Evolutionary conservation across 2,888 invertebrate genomes (phyloP), one percentile per base, ranked within the genome.

Genomic region (Dryocosmus kuriphilus): DNA sequence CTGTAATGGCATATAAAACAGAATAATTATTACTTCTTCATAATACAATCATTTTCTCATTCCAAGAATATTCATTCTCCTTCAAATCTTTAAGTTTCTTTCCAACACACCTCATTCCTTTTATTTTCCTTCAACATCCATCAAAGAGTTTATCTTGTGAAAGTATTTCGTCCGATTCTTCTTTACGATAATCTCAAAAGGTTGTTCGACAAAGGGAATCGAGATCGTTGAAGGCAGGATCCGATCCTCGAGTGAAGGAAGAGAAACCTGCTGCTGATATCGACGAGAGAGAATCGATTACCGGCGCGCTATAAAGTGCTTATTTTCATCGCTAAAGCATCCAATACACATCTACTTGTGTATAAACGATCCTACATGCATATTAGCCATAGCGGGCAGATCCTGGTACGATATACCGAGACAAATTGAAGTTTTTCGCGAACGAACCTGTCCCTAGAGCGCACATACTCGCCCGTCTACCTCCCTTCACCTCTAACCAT

Each of bases 341-440:
- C 14, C 8, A 51, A 41, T 63, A 67, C 62, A 73, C 55, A 24
- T 67, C 67, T 77, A 16, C 46, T 32, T 32, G 67, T 27, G 41
- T 67, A 46, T 46, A 67, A 67, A 67, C 30, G 67, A 27, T 41
- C 46, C 77, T 73, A 80, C 74, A 77, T 80, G 81, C 77, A 77
- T 80, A 85, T 86, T 83, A 83, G 81, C 81, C 82, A 71, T 77
- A 80, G 71, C 78, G 77, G 80, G 80, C 62, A 87, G 84, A 85
- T 85, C 82, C 84, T 74, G 83, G 79, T 79, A 81, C 82, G 85
- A 85, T 85, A 86, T 67, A 67, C 81, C 87, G 86, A 87, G 87
- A 88, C 87, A 86, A 88, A 88, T 88, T 88, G 85, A 84, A 87
- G 84, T 88, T 88, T 88, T 88, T 88, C 87, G 79, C 85, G 80